Evolutionary conservation across 2,888 invertebrate species (phyloP).

Genomic region (Ornithoptera priamus): DNA sequence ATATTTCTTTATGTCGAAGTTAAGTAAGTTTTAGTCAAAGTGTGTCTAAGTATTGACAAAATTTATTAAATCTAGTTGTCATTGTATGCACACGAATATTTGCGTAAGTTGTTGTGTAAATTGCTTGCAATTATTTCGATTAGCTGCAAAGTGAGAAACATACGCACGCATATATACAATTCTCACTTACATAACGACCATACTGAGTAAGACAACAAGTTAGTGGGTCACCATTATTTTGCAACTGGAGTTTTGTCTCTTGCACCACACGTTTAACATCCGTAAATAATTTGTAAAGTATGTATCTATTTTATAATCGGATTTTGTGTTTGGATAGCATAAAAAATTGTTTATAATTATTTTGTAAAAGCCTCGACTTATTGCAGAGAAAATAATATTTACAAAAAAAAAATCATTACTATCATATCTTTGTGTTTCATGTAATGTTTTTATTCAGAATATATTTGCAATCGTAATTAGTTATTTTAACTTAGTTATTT

Average conservation of each 20-base stretch:
- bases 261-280: not conserved
- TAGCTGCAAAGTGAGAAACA: not conserved
- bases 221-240: conserved; percentile 36
- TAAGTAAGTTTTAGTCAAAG: not conserved
- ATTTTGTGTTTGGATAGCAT: no score
- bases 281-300: not conserved
- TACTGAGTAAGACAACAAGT: conserved; percentile 26
- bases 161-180: conserved; percentile 3
- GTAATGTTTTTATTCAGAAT: no score
- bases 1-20: not conserved
- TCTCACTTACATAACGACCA: conserved; percentile 20
- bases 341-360: no score
- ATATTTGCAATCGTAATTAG: no score
- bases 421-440: no score
- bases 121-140: conserved; percentile 18
- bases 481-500: no score
- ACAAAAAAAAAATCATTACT: no score
- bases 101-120: conserved; percentile 8
- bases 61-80: not conserved
- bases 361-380: no score
- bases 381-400: no score
- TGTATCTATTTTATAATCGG: no score
- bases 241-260: conserved; percentile 26
- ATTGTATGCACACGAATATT: not conserved
- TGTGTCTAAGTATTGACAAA: not conserved